These are phyloP conservation scores for Hydrolagus affinis DNA, from an alignment of 2,113 vertebrate genomes.

Conservation along the genomic window DNA sequence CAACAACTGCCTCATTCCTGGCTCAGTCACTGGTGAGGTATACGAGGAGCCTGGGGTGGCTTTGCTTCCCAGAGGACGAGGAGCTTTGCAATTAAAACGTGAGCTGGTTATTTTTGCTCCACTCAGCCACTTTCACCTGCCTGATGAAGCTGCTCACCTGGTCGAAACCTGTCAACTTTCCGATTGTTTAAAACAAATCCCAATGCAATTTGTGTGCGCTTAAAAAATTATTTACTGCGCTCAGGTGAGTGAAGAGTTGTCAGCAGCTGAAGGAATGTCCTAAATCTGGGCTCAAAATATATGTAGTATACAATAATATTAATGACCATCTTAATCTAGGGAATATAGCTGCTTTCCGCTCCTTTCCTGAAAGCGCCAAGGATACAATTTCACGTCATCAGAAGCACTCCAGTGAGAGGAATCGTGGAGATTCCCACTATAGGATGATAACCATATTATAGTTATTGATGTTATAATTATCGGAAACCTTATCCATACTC, in stretches of 20 bases:
- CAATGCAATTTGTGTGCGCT: not conserved
- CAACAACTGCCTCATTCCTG: conserved; percentile 51
- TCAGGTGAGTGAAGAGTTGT: not conserved
- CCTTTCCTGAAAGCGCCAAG: too few species aligned
- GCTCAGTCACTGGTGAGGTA: conserved; percentile 39
- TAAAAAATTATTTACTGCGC: not conserved
- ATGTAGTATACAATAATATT: too few species aligned
- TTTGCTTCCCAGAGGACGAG: conserved; percentile 25
- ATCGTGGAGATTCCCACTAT: too few species aligned
- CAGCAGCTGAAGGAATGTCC: not conserved
- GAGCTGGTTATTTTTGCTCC: conserved; percentile 38
- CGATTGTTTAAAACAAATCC: conserved; percentile 1
- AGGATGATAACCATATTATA: too few species aligned
- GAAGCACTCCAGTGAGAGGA: too few species aligned
- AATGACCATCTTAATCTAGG: too few species aligned
- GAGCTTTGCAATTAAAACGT: conserved; percentile 43
- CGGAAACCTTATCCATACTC: too few species aligned
- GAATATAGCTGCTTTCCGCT: too few species aligned
- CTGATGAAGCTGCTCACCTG: conserved; percentile 34
- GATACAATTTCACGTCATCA: too few species aligned
- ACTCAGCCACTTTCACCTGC: conserved; percentile 35
- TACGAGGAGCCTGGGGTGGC: not conserved
- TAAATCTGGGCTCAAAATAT: not conserved
- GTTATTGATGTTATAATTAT: too few species aligned
- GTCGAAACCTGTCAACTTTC: conserved; percentile 22